Percentiles rank a stretch among this genome's conserved stretches.
Conservation (phyloP, 1,140 invertebrate genomes). For the Camponotus pennsylvanicus region DNA sequence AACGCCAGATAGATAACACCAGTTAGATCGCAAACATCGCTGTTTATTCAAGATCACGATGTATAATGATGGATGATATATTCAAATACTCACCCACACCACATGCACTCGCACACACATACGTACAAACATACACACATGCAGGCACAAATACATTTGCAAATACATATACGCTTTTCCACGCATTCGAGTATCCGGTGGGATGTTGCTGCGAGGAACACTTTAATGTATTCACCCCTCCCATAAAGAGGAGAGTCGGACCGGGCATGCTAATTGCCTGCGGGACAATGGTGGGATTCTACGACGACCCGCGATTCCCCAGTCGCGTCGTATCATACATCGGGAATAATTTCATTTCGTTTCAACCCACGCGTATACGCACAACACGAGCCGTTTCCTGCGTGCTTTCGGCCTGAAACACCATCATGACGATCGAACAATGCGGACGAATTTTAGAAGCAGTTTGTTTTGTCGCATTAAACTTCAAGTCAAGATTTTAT, state of each 20-base stretch:
- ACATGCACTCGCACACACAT: background rate
- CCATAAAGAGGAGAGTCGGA: constrained; percentile 68
- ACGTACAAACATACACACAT: background rate
- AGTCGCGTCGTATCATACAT: constrained; percentile 64
- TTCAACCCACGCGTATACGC: constrained; percentile 35
- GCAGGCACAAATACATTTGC: constrained; percentile 16
- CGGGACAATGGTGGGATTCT: constrained; percentile 77
- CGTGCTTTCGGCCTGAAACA: too few species aligned
- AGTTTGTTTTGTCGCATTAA: background rate
- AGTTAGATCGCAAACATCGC: background rate
- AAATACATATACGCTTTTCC: constrained; percentile 66
- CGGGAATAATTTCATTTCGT: constrained; percentile 68
- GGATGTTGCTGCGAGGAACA: constrained; percentile 58
- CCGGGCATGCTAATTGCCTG: constrained; percentile 77
- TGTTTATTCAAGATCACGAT: constrained; percentile 21
- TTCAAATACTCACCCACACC: constrained; percentile 20
- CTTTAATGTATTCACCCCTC: constrained; percentile 78
- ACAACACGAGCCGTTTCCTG: constrained; percentile 17
- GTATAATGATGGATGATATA: constrained; percentile 26
- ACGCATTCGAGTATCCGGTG: constrained; percentile 70
- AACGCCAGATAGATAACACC: background rate
- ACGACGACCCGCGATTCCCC: constrained; percentile 68
- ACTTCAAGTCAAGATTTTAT: background rate
- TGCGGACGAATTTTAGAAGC: background rate
- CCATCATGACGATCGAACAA: background rate